Base-by-base conservation (phyloP, 2,888 invertebrate species). In the Leptinotarsa juncta region DNA sequence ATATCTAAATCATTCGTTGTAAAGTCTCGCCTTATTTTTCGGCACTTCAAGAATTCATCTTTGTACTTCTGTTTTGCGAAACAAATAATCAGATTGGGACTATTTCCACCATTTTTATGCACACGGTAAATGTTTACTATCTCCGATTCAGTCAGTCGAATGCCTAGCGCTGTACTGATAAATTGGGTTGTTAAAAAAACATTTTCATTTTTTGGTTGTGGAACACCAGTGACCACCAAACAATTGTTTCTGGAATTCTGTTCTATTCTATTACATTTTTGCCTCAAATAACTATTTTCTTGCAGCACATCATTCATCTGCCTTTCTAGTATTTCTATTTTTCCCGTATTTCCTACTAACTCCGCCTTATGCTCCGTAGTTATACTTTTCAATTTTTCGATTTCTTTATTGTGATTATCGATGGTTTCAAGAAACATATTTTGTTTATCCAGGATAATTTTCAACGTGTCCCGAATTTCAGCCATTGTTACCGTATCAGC, bases 141-240 rank as follows among this genome's bases (percentile, higher is more conserved):
- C 12, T 48, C 32, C 20, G 65, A 48, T 32, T 65, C 42, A n/a
- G 10, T 48, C n/a, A 65, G 26, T 32, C 48, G 32, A 14, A 65
- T 65, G 26, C 65, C 65, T 42, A 65, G 65, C 26, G 65, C 65
- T 10, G 65, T 14, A 20, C 20, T 20, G 20, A 20, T 20, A 20
- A 20, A 20, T 20, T 42, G 42, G 18, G 32, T 20, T 23, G 65
- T 65, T 42, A 16, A 65, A 65, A 32, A 65, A 65, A 48, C 16
- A 16, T 32, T 32, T 65, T 65, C 32, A 65, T 65, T 65, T 48
- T 32, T 48, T 48, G 65, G 65, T 65, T 65, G 32, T 15, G 16
- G 65, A 18, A 65, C 32, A 32, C 32, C 42, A 65, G 65, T 42
- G 65, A 65, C 65, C 42, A 48, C 42, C 32, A 32, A 32, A 32